Evolutionary conservation across 2,888 invertebrate genomes (phyloP).

Genomic region (Endotricha flammealis): DNA sequence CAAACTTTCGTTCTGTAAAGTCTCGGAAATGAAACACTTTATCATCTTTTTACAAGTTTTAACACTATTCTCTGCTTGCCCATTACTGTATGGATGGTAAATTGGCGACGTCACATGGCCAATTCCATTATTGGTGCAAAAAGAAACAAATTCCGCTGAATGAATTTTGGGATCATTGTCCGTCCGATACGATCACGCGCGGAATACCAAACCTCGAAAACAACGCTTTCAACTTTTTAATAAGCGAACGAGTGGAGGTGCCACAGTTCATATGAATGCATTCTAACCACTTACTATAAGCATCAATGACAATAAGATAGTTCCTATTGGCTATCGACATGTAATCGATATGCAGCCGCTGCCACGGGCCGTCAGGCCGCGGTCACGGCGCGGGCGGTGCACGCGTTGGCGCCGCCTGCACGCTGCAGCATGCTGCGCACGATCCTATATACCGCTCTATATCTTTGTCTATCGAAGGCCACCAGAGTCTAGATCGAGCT

Average conservation of each 20-base stretch:
- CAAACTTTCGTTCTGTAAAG: not conserved
- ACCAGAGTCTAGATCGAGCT: slow-evolving; percentile 9
- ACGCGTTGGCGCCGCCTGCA: slow-evolving; percentile 15
- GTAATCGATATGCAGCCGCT: slow-evolving; percentile 22
- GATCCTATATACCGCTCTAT: slow-evolving; percentile 13
- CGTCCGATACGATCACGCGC: slow-evolving; percentile 17
- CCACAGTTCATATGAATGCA: slow-evolving; percentile 18
- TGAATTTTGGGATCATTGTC: slow-evolving; percentile 22
- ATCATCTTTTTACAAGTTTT: slow-evolving; percentile 22
- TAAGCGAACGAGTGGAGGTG: slow-evolving; percentile 13
- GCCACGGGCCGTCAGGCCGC: slow-evolving; percentile 14
- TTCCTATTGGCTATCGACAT: slow-evolving; percentile 14
- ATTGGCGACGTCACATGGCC: slow-evolving; percentile 20
- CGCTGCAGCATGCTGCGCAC: slow-evolving; percentile 5
- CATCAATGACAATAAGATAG: slow-evolving; percentile 17
- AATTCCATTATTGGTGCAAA: slow-evolving; percentile 20
- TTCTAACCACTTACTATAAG: slow-evolving; percentile 20
- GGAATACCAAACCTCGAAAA: slow-evolving; percentile 22
- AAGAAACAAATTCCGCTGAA: slow-evolving; percentile 16
- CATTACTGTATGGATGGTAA: slow-evolving; percentile 19
- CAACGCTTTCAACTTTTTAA: slow-evolving; percentile 14
- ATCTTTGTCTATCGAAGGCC: slow-evolving; percentile 8
- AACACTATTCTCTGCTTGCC: slow-evolving; percentile 16
- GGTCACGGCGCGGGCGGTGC: slow-evolving; percentile 20
- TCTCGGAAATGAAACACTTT: slow-evolving; percentile 15